These are phyloP conservation scores for Sinosuthora webbiana DNA, from an alignment of 2,113 vertebrate species.

Conservation along the genomic window DNA sequence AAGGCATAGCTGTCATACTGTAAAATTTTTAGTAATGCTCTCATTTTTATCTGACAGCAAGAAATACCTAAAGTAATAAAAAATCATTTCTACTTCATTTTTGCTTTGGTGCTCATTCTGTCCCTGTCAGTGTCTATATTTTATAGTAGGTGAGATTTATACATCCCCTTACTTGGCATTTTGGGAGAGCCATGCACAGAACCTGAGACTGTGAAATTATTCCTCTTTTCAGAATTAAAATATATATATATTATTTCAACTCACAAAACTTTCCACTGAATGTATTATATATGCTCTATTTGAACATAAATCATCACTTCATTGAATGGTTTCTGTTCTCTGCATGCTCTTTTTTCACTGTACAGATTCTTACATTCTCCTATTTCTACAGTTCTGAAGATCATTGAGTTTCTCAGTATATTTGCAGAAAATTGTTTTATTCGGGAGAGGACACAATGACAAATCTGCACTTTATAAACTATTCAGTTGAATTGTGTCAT, in stretches of 20 bases:
- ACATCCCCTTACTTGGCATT: slow-evolving; percentile 37
- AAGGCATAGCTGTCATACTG: slow-evolving; percentile 74
- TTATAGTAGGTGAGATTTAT: slow-evolving; percentile 66
- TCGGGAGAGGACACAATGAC: background rate
- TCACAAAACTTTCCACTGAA: background rate
- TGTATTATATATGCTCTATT: background rate
- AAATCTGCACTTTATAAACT: background rate
- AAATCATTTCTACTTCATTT: slow-evolving; percentile 77
- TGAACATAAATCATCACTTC: background rate
- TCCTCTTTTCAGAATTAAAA: slow-evolving; percentile 7
- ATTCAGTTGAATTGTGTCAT: background rate
- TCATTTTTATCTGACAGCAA: slow-evolving; percentile 82
- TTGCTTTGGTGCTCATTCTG: slow-evolving; percentile 76
- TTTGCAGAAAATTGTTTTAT: background rate
- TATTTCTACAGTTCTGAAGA: background rate
- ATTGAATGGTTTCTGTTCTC: background rate
- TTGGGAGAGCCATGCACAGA: background rate
- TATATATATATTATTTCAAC: background rate
- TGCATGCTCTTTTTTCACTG: background rate
- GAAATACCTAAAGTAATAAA: slow-evolving; percentile 81
- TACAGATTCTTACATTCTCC: background rate
- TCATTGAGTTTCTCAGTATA: background rate
- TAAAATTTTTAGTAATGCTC: slow-evolving; percentile 79
- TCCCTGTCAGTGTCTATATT: slow-evolving; percentile 71
- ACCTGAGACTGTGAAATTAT: background rate